Evolutionary conservation across 2,797 vertebrate species (phyloP).

Genomic region (Borostomias antarcticus): DNA sequence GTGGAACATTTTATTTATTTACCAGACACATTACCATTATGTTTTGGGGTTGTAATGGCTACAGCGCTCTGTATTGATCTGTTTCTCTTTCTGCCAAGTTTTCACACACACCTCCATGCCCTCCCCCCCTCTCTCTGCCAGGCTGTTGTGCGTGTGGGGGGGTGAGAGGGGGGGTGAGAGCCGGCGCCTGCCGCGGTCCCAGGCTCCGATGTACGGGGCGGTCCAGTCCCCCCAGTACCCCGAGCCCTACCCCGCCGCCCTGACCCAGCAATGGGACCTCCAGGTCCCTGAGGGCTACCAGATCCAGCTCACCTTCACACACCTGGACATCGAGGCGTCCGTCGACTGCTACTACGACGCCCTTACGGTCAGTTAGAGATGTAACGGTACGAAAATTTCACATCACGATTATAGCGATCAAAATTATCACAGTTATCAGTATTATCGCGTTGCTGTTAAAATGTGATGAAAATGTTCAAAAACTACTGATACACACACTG

Average conservation of each 20-base stretch:
- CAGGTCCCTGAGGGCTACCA: conserved; percentile 82
- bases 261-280: conserved; percentile 78
- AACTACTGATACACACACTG: too few relatives aligned
- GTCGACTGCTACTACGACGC: conserved; percentile 82
- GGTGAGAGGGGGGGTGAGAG: too few relatives aligned
- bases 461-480: too few relatives aligned
- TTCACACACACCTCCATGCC: neutral
- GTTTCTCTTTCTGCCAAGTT: neutral
- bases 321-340: conserved; percentile 86
- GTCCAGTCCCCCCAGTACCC: conserved; percentile 82
- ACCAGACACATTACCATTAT: too few relatives aligned
- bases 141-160: conserved; percentile 42
- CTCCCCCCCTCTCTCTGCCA: conserved; percentile 17
- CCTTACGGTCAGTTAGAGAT: conserved; percentile 81
- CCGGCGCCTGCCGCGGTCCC: conserved; percentile 22
- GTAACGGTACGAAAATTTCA: too few relatives aligned
- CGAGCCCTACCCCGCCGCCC: conserved; percentile 57
- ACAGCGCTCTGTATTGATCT: neutral
- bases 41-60: too few relatives aligned
- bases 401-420: neutral
- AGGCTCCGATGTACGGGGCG: conserved; percentile 56
- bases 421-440: too few relatives aligned
- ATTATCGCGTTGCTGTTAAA: too few relatives aligned
- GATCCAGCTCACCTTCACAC: conserved; percentile 85
- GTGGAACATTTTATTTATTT: neutral